Evolutionary conservation across 2,888 invertebrate species (phyloP).

Genomic region (Plagiodera versicolora): DNA sequence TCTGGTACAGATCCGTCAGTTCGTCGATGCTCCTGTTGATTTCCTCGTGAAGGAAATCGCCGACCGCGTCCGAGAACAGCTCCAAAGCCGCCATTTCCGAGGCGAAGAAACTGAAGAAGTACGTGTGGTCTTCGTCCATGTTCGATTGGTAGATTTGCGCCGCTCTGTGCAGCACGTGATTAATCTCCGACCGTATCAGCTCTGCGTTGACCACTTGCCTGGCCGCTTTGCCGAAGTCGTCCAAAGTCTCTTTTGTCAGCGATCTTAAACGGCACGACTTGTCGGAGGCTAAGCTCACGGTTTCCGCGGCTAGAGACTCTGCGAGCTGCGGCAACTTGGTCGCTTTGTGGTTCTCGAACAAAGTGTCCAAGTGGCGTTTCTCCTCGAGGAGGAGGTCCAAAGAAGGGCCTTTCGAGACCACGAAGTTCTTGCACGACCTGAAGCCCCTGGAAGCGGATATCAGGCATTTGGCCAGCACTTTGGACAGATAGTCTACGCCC

Average conservation of each 20-base stretch:
- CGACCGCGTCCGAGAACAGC: slow-evolving; percentile 74
- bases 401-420: slow-evolving; percentile 38
- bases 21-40: slow-evolving; percentile 72
- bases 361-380: slow-evolving; percentile 41
- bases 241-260: slow-evolving; percentile 67
- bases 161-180: slow-evolving; percentile 71
- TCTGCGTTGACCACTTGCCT: slow-evolving; percentile 75
- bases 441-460: slow-evolving; percentile 48
- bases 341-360: slow-evolving; percentile 61
- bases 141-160: slow-evolving; percentile 69
- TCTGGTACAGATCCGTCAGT: slow-evolving; percentile 68
- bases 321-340: slow-evolving; percentile 71
- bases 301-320: slow-evolving; percentile 70
- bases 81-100: slow-evolving; percentile 72
- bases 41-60: slow-evolving; percentile 69
- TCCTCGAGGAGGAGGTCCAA: slow-evolving; percentile 42
- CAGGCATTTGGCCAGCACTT: slow-evolving; percentile 73
- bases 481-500: slow-evolving; percentile 71
- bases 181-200: slow-evolving; percentile 75
- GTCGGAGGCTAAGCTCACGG: slow-evolving; percentile 63
- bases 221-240: slow-evolving; percentile 75
- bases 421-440: slow-evolving; percentile 52
- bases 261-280: slow-evolving; percentile 54
- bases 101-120: slow-evolving; percentile 66
- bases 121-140: slow-evolving; percentile 56